Conservation (phyloP, 2,113 vertebrate species). For the Tenrec ecaudatus region DNA sequence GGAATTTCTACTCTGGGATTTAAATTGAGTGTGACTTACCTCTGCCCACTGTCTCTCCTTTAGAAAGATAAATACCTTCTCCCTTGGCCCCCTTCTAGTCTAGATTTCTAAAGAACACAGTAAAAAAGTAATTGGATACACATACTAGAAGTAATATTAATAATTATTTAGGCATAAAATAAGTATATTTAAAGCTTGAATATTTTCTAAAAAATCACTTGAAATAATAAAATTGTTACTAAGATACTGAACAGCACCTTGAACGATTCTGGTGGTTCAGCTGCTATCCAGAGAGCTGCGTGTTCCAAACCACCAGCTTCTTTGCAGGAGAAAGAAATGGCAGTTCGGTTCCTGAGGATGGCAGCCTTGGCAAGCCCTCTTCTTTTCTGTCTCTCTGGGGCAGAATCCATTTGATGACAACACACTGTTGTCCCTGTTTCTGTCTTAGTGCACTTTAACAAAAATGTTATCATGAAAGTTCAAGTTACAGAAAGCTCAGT, state of each 20-base stretch:
- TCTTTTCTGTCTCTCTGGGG: neutral
- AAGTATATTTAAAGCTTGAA: neutral
- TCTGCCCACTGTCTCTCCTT: too few relatives aligned
- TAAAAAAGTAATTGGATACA: too few relatives aligned
- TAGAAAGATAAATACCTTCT: too few relatives aligned
- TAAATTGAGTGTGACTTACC: too few relatives aligned
- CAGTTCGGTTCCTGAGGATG: neutral
- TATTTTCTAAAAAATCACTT: constrained; percentile 13
- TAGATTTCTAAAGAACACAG: too few relatives aligned
- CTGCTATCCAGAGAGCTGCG: neutral
- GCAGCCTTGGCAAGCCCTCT: neutral
- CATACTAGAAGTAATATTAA: constrained; percentile 12
- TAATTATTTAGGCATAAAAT: neutral
- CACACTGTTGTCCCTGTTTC: neutral
- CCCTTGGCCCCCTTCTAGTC: too few relatives aligned
- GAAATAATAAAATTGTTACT: constrained; percentile 34
- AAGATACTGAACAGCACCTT: constrained; percentile 34
- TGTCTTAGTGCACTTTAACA: neutral
- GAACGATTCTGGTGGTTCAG: neutral
- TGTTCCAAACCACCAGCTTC: neutral
- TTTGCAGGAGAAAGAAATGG: neutral
- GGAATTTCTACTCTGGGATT: too few relatives aligned
- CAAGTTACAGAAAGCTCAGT: constrained; percentile 41
- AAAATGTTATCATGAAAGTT: constrained; percentile 44
- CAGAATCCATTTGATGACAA: neutral